Evolutionary conservation across 2,797 vertebrate genomes (phyloP).

Genomic region (Scolopax rusticola): DNA sequence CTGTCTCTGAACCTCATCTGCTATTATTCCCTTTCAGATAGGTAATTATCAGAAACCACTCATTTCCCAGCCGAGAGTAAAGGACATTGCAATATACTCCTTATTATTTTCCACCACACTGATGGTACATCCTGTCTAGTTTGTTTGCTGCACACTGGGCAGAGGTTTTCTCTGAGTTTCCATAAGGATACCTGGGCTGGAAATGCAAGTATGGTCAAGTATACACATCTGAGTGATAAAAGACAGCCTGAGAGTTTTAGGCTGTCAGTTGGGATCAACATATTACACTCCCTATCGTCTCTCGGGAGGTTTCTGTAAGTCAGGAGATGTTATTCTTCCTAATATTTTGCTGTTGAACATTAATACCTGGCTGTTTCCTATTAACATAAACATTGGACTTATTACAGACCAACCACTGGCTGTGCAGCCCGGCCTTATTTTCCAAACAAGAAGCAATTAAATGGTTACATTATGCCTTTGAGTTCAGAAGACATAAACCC

Average conservation of each 20-base stretch:
- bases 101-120: neutral
- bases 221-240: neutral
- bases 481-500: neutral
- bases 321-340: neutral
- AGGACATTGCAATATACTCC: neutral
- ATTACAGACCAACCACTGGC: neutral
- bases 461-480: neutral
- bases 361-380: neutral
- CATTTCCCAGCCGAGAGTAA: neutral
- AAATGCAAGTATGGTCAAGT: neutral
- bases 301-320: neutral
- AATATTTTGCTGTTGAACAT: neutral
- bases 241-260: neutral
- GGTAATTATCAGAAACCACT: neutral
- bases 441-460: conserved; percentile 15
- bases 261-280: neutral
- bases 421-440: neutral
- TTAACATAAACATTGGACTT: neutral
- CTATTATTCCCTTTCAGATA: neutral
- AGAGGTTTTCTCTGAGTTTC: neutral
- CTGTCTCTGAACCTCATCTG: neutral
- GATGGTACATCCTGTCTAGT: neutral
- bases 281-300: neutral
- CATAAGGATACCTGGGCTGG: neutral
- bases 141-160: neutral